Evolutionary conservation across 1,140 invertebrate genomes (phyloP), one percentile per base, ranked within the genome.

Genomic region (Colletes latitarsis): DNA sequence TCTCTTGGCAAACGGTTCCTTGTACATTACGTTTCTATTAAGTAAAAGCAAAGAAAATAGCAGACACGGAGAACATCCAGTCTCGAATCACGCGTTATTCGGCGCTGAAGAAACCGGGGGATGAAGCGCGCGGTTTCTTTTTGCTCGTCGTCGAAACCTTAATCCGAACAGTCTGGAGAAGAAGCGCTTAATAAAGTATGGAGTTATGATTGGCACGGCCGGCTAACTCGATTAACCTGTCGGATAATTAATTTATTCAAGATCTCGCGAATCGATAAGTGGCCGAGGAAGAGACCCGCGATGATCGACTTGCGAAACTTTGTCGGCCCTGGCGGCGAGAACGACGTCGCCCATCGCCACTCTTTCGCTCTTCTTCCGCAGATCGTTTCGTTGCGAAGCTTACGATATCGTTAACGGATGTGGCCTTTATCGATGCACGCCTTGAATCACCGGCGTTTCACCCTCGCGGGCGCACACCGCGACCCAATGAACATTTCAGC

Each of bases 231-330:
- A 89, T 89, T 89, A 86, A 88, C 82, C 81, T 73, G 79, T 86
- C 74, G 74, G 64, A 77, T 88, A 89, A 91, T 89, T 89, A 89
- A 90, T 89, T 88, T 84, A 87, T 90, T 88, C 89, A 77, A 87
- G 84, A 89, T 89, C 64, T 57, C 62, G 19, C 62, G 66, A 78
- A 69, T 86, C 83, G 86, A 90, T 90, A 83, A 87, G 58, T 58
- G 67, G 15, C 4, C n/a, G 60, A 81, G 55, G 57, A 72, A 53
- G 19, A 68, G 69, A 64, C 14, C 41, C 46, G 52, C 55, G 84
- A 81, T 80, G 64, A 85, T 87, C 84, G 86, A 84, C 77, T 84
- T 21, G 84, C 66, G 19, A 73, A 83, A 83, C 69, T 83, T 77
- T 3, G n/a, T 41, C 9, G 17, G 17, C 21, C 30, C n/a, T 41